Conservation (phyloP, 2,888 invertebrate genomes). For the Tenthredo scrophulariae region DNA sequence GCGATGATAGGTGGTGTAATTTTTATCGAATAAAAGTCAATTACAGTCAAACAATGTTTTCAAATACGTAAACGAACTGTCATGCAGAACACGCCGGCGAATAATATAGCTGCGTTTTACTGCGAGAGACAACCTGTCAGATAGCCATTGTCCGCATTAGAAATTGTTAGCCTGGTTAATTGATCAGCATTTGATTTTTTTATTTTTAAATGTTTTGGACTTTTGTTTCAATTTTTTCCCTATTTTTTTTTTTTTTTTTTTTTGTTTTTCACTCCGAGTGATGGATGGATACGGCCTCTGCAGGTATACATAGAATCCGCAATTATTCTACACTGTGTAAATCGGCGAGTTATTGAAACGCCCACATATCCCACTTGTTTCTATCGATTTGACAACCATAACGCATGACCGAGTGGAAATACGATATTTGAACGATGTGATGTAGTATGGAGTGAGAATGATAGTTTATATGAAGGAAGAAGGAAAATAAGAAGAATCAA, state of each 20-base stretch:
- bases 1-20: neutral
- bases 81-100: neutral
- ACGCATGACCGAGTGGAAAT: neutral
- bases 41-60: constrained; percentile 8
- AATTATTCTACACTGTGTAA: constrained; percentile 11
- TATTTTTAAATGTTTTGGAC: neutral
- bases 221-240: too few species aligned
- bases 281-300: neutral
- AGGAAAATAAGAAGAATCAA: neutral
- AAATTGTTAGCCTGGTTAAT: constrained; percentile 23
- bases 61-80: constrained; percentile 10
- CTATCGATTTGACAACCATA: constrained; percentile 2
- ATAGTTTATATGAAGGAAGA: neutral
- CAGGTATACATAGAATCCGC: constrained; percentile 14
- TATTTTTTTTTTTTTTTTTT: neutral
- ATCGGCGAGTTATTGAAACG: constrained; percentile 22
- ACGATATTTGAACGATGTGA: neutral
- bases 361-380: neutral
- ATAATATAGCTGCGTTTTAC: constrained; percentile 13
- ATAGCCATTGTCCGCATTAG: neutral
- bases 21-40: constrained; percentile 31
- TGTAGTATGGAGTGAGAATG: neutral
- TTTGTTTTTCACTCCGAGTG: neutral
- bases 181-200: constrained; percentile 5
- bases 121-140: constrained; percentile 15